phyloP scores from a whole-genome alignment of 1,140 invertebrate species.

The Bilobella aurantiaca region DNA sequence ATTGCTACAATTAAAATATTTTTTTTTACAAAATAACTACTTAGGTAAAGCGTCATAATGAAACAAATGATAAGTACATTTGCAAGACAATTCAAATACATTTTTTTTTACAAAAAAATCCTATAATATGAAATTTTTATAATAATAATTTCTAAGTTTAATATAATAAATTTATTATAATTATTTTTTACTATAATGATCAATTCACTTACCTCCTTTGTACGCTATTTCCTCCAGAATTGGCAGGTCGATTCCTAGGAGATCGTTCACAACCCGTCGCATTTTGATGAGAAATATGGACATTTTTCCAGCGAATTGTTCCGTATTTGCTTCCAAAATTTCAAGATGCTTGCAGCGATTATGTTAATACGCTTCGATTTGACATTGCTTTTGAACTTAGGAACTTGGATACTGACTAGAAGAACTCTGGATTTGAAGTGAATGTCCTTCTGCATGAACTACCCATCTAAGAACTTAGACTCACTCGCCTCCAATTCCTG shows the following conservation, averaged over 20 bases:
- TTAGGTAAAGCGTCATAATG: too few species aligned
- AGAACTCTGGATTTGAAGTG: background rate
- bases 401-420: background rate
- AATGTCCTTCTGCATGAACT: background rate
- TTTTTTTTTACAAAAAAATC: too few species aligned
- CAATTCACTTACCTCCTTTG: conserved; percentile 17
- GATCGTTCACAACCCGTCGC: conserved; percentile 2
- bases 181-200: background rate
- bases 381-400: background rate
- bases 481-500: too few species aligned
- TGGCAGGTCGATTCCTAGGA: conserved; percentile 13
- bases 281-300: conserved; percentile 12
- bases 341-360: background rate
- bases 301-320: conserved; percentile 5
- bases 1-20: background rate
- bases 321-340: background rate
- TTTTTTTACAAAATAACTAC: too few species aligned
- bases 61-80: too few species aligned
- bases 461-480: too few species aligned
- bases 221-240: conserved; percentile 16
- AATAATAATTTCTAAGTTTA: too few species aligned
- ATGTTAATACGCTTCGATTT: background rate
- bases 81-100: too few species aligned
- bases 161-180: background rate
- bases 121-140: too few species aligned